Base-by-base conservation (phyloP, 2,888 invertebrate species). In the Crocallis elinguaria region DNA sequence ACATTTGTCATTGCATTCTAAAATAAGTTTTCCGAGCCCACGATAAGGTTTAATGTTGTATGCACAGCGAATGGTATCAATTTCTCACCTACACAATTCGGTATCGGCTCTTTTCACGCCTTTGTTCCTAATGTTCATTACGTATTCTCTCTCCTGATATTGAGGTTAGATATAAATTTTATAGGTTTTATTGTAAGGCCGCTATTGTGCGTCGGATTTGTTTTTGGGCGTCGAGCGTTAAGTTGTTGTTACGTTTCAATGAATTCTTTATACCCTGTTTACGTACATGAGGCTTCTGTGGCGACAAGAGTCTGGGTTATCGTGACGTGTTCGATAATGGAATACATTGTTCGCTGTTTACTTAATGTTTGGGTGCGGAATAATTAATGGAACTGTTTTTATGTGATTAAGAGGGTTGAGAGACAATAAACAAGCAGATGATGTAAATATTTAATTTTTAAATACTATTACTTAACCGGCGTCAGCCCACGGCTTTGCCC, bases 41-140 rank as follows among this genome's bases (percentile, higher is more conserved):
- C 0, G 3, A 57, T 72, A 84, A 60, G 67, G 70, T 66, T 58
- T 41, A 57, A 55, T 64, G 67, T 54, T 3, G 80, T 9, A 60
- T 27, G 53, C 60, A 62, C 30, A 17, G 1, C 1, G 16, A 53
- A 55, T 57, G 60, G 68, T 71, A 77, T 78, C 82, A 79, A 82
- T 82, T 84, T 84, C 84, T 71, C 83, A 83, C 82, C 84, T 82
- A 78, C 79, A 81, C 78, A 77, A 73, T 80, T 82, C 75, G 74
- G 79, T 82, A 83, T 86, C 82, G 82, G 83, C 77, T 83, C 81
- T 84, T 85, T 85, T 84, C 84, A 73, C 82, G 81, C 79, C 79
- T 86, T 86, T 86, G 85, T 86, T 87, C 83, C 79, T 87, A 86
- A 88, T 88, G 86, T 85, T 87, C 86, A 88, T 88, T 88, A 86